A percentile compares a stretch with the other conserved stretches of the same genome.
These are phyloP conservation scores for Leucophenga montana DNA, from an alignment of 2,888 invertebrate species.

Conservation along the genomic window DNA sequence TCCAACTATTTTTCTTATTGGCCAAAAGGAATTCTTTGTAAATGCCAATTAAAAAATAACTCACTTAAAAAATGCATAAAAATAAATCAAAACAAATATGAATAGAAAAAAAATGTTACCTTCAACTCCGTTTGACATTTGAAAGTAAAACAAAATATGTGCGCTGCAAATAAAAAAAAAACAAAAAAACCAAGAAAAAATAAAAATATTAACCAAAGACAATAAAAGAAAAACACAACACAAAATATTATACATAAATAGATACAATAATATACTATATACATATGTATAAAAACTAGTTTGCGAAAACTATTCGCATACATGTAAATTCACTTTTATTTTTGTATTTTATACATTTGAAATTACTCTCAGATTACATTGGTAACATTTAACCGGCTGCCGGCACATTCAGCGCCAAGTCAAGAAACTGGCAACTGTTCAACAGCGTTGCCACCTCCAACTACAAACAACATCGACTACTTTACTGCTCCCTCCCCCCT, in stretches of 20 bases:
- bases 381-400: background rate
- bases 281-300: conserved; percentile 23
- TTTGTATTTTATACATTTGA: conserved; percentile 50
- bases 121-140: conserved; percentile 62
- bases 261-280: too few species aligned
- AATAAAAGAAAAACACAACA: conserved; percentile 34
- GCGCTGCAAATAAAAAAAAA: conserved; percentile 42
- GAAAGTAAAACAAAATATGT: conserved; percentile 50
- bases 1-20: background rate
- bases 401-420: background rate
- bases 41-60: conserved; percentile 36
- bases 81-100: conserved; percentile 37
- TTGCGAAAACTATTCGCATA: conserved; percentile 1
- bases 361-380: conserved; percentile 40
- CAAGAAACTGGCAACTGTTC: conserved; percentile 40
- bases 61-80: conserved; percentile 48
- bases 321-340: conserved; percentile 52
- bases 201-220: conserved; percentile 26
- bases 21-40: conserved; percentile 30
- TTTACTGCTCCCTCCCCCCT: background rate
- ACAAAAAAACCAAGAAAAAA: too few species aligned
- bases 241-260: conserved; percentile 14
- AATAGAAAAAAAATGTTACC: conserved; percentile 43
- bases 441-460: conserved; percentile 21
- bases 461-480: background rate